Evolutionary conservation across 2,888 invertebrate genomes (phyloP), one percentile per base, ranked within the genome.

Genomic region (Erpobdella octoculata): DNA sequence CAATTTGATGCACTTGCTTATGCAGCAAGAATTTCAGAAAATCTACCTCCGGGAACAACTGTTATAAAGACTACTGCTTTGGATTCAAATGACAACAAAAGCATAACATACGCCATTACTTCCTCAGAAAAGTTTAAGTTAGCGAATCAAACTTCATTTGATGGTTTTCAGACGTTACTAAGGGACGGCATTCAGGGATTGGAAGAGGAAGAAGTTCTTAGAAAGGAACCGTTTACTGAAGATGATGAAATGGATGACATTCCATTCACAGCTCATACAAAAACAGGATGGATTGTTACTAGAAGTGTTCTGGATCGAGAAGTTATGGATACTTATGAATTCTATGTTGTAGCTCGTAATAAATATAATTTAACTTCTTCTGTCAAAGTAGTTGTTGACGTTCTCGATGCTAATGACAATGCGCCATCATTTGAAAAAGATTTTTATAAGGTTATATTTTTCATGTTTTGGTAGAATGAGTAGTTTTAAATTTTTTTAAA

Each of bases 381-480:
- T 1, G 31, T 31, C 33, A 33, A n/a, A 0, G 62, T 62, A 21
- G 53, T 25, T 0, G 62, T 62, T 9, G 28, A 6, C 28, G 35
- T 62, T 35, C 31, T 33, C 4, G 62, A 62, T 12, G 62, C 31
- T 31, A 62, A 62, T 15, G 62, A 62, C 35, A 62, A 62, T 18
- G 6, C 31, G 15, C 62, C 62, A 35, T n/a, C n/a, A 28, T 53
- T 53, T 8, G n/a, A n/a, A n/a, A n/a, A n/a, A n/a, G n/a, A n/a
- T n/a, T n/a, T n/a, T n/a, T n/a, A n/a, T n/a, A n/a, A n/a, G n/a
- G n/a, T n/a, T n/a, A n/a, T n/a, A n/a, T n/a, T n/a, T n/a, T n/a
- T n/a, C n/a, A n/a, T n/a, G n/a, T n/a, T n/a, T n/a, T n/a, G n/a
- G n/a, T n/a, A n/a, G n/a, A n/a, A n/a, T n/a, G n/a, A n/a, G n/a